Evolutionary conservation across 2,113 vertebrate species (phyloP), one percentile per base, ranked within the genome.

Genomic region (Tapirus terrestris): DNA sequence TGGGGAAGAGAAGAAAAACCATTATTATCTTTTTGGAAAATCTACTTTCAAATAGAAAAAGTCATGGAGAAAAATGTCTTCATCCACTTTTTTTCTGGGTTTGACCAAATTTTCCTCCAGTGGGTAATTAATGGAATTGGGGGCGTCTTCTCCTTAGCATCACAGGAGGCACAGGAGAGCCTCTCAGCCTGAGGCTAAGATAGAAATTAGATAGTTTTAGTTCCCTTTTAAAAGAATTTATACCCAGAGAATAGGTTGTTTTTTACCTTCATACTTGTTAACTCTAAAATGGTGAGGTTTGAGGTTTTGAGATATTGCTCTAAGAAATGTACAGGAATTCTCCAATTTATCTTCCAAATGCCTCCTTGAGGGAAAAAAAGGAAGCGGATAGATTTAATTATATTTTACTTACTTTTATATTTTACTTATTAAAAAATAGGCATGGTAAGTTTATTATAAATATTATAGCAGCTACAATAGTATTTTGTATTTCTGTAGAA

Each of bases 321-420:
- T 75, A 91, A 93, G 61, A 81, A 96, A 65, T 76, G 8, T 43
- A 81, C 56, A 92, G 20, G 23, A 72, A 81, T 90, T 75, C 63
- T 73, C 51, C 12, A 53, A 86, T 85, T 89, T 84, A 33, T 85
- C 84, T 89, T 94, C n/a, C 20, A 53, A 89, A 86, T 86, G 17
- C 25, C 25, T 92, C 56, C n/a, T 39, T 36, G 0, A 70, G 9
- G 5, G 27, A 17, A 11, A 31, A 43, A 60, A 65, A 29, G 27
- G 23, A 77, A 72, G 2, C 53, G 76, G 67, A 75, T 10, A 65
- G 2, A 25, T 83, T 45, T 91, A 68, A 58, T 82, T 58, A 58
- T 53, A 73, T 91, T 83, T 87, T 77, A 53, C 56, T 77, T 79
- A 76, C n/a, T n/a, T n/a, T 82, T 58, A 58, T 53, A 73, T 91